Conservation (phyloP, 1,140 invertebrate species). For the Sogatella furcifera region DNA sequence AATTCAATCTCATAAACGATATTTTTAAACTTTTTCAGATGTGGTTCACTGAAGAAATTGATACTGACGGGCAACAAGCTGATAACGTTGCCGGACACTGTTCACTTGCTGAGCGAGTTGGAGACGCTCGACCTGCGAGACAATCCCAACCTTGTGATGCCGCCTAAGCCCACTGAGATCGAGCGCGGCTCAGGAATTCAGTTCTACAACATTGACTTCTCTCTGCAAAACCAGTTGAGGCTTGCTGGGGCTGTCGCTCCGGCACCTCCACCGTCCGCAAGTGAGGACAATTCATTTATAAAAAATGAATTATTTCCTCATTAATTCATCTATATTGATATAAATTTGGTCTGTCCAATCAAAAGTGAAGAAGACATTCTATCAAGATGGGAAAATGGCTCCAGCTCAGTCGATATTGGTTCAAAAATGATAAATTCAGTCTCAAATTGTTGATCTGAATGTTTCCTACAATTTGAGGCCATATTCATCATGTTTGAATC, state of each 20-base stretch:
- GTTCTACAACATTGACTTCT: slow-evolving; percentile 99
- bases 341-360: too few relatives aligned
- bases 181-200: slow-evolving; percentile 72
- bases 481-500: too few relatives aligned
- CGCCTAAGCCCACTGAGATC: slow-evolving; percentile 84
- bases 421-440: too few relatives aligned
- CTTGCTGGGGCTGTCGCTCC: slow-evolving; percentile 81
- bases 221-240: slow-evolving; percentile 84
- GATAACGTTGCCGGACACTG: slow-evolving; percentile 94
- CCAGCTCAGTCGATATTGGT: too few relatives aligned
- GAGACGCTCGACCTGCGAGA: slow-evolving; percentile 82
- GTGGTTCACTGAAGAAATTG: slow-evolving; percentile 89
- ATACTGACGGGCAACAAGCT: slow-evolving; percentile 88
- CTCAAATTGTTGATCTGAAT: too few relatives aligned
- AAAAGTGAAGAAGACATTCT: too few relatives aligned
- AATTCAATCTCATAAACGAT: slow-evolving; percentile 27
- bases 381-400: too few relatives aligned
- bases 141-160: slow-evolving; percentile 95
- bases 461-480: too few relatives aligned
- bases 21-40: slow-evolving; percentile 43
- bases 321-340: too few relatives aligned
- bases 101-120: slow-evolving; percentile 87
- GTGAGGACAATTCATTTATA: slow-evolving; percentile 34
- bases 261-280: slow-evolving; percentile 49
- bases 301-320: too few relatives aligned